phyloP scores from a whole-genome alignment of 2,888 invertebrate genomes.

The Metellina segmentata region DNA sequence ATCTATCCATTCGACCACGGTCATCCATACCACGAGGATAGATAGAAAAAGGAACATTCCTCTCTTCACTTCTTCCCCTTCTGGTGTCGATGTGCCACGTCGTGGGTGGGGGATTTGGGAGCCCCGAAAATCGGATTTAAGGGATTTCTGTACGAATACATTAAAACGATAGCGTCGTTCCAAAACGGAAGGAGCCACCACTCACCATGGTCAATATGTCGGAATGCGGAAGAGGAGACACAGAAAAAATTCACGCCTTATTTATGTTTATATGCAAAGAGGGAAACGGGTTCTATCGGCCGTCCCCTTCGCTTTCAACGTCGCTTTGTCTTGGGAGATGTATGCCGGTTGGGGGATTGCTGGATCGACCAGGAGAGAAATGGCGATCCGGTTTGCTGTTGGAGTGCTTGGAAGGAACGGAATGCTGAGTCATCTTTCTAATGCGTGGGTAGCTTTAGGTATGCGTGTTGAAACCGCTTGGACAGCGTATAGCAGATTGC shows the following conservation, averaged over 20 bases:
- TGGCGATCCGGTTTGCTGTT: conserved; percentile 40
- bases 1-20: conserved; percentile 30
- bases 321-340: conserved; percentile 50
- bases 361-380: conserved; percentile 12
- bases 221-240: conserved; percentile 6
- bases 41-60: conserved; percentile 20
- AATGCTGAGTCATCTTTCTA: conserved; percentile 24
- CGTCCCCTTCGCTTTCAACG: not conserved
- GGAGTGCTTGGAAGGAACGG: conserved; percentile 20
- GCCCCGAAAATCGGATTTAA: conserved; percentile 60
- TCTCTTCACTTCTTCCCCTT: not conserved
- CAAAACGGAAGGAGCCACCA: conserved; percentile 32
- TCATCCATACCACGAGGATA: conserved; percentile 34
- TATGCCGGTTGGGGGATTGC: conserved; percentile 34
- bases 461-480: too few species aligned
- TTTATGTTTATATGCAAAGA: conserved; percentile 68
- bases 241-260: conserved; percentile 35
- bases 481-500: too few species aligned
- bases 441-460: too few species aligned
- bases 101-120: conserved; percentile 5
- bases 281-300: not conserved
- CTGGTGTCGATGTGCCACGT: not conserved
- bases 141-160: conserved; percentile 70
- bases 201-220: conserved; percentile 64
- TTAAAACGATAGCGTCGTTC: conserved; percentile 48